Evolutionary conservation across 1,140 invertebrate genomes (phyloP).

Genomic region (Camponotus vicinus): DNA sequence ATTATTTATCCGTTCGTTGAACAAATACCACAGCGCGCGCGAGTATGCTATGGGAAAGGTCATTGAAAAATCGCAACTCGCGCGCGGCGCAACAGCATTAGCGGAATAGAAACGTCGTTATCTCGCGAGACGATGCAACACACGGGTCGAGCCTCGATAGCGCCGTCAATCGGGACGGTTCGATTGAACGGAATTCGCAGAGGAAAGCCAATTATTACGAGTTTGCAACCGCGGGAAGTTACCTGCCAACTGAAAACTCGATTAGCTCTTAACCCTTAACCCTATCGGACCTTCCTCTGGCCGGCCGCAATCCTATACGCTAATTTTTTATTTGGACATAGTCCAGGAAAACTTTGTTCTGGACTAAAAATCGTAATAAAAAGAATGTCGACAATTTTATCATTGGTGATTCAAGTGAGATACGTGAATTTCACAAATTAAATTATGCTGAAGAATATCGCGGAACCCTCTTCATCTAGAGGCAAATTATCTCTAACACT

Average conservation of each 20-base stretch:
- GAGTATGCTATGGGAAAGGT: slow-evolving; percentile 79
- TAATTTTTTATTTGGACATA: background rate
- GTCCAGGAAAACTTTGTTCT: slow-evolving; percentile 4
- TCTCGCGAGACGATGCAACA: slow-evolving; percentile 37
- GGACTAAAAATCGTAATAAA: background rate
- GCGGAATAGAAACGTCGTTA: slow-evolving; percentile 69
- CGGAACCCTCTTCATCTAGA: background rate
- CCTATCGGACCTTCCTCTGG: background rate
- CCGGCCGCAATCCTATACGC: background rate
- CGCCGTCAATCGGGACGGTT: slow-evolving; percentile 5
- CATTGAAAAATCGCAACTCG: slow-evolving; percentile 75
- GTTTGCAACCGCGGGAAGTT: slow-evolving; percentile 35
- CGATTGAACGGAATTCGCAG: slow-evolving; percentile 46
- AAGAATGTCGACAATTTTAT: background rate
- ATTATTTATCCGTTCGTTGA: slow-evolving; percentile 68
- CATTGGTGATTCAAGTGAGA: background rate
- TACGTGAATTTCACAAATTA: slow-evolving; percentile 3
- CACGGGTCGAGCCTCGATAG: slow-evolving; percentile 57
- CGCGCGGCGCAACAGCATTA: slow-evolving; percentile 53
- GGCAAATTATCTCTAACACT: background rate
- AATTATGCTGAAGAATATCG: background rate
- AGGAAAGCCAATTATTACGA: slow-evolving; percentile 43
- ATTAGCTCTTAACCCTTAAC: slow-evolving; percentile 36
- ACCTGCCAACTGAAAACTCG: slow-evolving; percentile 40
- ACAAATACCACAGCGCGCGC: slow-evolving; percentile 64